Percentiles rank a stretch among this genome's conserved stretches.
phyloP scores from a whole-genome alignment of 2,113 vertebrate species.

The Hydrochoerus hydrochaeris region DNA sequence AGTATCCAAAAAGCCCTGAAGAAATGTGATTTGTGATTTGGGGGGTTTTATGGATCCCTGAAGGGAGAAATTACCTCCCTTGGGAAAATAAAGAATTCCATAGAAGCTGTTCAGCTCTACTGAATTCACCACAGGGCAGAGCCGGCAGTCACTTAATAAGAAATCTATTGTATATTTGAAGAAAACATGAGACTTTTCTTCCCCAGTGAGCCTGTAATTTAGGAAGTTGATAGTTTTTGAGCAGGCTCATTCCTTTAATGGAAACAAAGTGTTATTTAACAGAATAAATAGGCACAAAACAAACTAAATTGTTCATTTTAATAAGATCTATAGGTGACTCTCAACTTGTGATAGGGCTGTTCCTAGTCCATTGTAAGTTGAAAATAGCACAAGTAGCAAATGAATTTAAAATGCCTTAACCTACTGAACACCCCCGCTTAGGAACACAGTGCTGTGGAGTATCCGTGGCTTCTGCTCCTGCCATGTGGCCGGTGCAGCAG shows the following conservation, averaged over 20 bases:
- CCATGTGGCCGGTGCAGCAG: not conserved
- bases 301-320: conserved; percentile 27
- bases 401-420: not conserved
- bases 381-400: not conserved
- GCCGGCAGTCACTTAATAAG: conserved; percentile 29
- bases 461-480: not conserved
- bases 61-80: conserved; percentile 48
- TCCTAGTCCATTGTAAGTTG: not conserved
- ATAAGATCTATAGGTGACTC: not conserved
- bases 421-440: not conserved
- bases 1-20: conserved; percentile 7
- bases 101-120: not conserved
- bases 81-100: conserved; percentile 64
- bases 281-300: not conserved
- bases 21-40: not conserved
- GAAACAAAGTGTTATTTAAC: not conserved
- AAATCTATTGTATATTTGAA: conserved; percentile 12
- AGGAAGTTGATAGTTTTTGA: conserved; percentile 35
- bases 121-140: not conserved
- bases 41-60: not conserved
- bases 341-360: not conserved
- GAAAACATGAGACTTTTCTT: conserved; percentile 45
- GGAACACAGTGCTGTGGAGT: not conserved
- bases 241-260: not conserved
- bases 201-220: conserved; percentile 21